Evolutionary conservation across 2,888 invertebrate species (phyloP).

Genomic region (Xestoiulus laeticollis): DNA sequence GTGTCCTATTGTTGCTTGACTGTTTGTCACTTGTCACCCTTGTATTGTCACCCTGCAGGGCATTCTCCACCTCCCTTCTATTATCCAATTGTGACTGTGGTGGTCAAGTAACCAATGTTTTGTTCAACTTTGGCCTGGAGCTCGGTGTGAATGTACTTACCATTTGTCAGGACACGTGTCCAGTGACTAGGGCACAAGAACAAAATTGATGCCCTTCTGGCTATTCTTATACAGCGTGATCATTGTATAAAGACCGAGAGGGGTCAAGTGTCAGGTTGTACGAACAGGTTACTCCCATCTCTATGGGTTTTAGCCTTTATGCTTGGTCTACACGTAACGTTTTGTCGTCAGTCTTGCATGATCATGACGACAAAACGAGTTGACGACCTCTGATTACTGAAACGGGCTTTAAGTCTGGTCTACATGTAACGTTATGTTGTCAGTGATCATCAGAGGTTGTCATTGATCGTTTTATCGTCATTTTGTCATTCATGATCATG

Average conservation of each 20-base stretch:
- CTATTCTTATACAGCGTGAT: neutral
- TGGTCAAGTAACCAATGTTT: neutral
- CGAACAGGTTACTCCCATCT: neutral
- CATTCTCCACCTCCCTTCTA: conserved; percentile 23
- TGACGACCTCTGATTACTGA: no score
- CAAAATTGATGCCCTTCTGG: neutral
- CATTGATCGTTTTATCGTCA: no score
- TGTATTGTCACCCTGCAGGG: neutral
- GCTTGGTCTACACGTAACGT: no score
- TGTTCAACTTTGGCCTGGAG: neutral
- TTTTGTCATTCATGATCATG: neutral
- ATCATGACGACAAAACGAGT: no score
- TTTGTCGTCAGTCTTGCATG: no score
- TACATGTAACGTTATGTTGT: no score
- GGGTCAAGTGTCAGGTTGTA: neutral
- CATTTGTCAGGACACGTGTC: neutral
- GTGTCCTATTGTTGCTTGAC: neutral
- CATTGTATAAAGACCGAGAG: neutral
- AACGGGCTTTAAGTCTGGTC: no score
- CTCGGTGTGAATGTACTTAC: neutral
- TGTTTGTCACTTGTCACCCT: conserved; percentile 24
- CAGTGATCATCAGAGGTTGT: no score
- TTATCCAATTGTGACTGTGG: conserved; percentile 17
- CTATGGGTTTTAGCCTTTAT: no score
- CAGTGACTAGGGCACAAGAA: neutral